phyloP scores from a whole-genome alignment of 2,888 invertebrate species.

The Hirtodrosophila alboralis region DNA sequence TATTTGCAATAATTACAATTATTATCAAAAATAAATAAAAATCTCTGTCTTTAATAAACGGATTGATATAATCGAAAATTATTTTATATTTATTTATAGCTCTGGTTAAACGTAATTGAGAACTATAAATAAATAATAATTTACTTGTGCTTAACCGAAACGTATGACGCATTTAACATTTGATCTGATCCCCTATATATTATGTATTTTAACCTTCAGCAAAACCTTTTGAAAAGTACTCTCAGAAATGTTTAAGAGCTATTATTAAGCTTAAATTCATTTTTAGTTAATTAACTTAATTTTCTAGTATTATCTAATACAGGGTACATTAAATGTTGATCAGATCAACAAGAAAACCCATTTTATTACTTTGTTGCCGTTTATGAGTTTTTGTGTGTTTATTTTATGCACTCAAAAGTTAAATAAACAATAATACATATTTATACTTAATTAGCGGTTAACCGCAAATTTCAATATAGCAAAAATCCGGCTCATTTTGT shows the following conservation, averaged over 20 bases:
- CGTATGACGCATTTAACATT: slow-evolving; percentile 1
- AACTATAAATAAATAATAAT: not conserved
- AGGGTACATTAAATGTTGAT: slow-evolving; percentile 10
- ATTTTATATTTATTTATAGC: too few species aligned
- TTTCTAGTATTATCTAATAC: not conserved
- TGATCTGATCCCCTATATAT: slow-evolving; percentile 15
- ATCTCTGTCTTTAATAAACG: too few species aligned
- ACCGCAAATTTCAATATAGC: slow-evolving; percentile 74
- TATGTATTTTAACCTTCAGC: slow-evolving; percentile 20
- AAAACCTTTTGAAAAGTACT: too few species aligned
- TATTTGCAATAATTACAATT: too few species aligned
- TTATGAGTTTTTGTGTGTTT: slow-evolving; percentile 22
- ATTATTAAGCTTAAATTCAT: too few species aligned
- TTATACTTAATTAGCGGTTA: slow-evolving; percentile 81
- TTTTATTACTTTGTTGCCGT: slow-evolving; percentile 1
- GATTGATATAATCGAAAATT: too few species aligned
- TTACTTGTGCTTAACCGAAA: not conserved
- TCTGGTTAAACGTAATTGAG: too few species aligned
- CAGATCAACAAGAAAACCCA: not conserved
- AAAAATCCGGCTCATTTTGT: slow-evolving; percentile 51
- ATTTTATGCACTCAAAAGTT: slow-evolving; percentile 38
- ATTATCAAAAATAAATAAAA: too few species aligned
- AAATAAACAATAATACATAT: slow-evolving; percentile 59
- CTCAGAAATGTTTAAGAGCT: not conserved
- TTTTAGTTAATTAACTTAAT: too few species aligned